Evolutionary conservation across 2,113 vertebrate genomes (phyloP).

Genomic region (Hymenochirus boettgeri): DNA sequence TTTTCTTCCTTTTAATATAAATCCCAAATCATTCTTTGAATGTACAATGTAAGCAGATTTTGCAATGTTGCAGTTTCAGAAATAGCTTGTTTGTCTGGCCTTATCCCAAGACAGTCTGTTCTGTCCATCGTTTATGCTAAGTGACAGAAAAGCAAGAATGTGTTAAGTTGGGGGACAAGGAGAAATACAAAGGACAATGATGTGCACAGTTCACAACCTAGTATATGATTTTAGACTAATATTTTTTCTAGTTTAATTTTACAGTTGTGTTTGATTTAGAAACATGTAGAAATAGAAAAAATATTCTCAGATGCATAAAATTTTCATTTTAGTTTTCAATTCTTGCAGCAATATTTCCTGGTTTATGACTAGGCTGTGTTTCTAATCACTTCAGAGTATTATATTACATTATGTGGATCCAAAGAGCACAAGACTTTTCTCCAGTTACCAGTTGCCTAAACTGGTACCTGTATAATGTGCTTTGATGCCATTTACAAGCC

Average conservation of each 20-base stretch:
- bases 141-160: constrained; percentile 1
- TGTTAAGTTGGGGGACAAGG: neutral
- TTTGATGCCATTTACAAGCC: constrained; percentile 22
- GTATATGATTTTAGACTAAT: neutral
- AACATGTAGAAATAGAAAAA: too few species aligned
- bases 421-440: neutral
- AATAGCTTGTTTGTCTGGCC: neutral
- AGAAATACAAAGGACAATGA: neutral
- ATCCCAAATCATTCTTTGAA: too few species aligned
- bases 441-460: constrained; percentile 13
- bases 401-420: neutral
- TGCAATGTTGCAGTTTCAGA: neutral
- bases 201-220: neutral
- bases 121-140: constrained; percentile 5
- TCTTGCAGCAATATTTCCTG: neutral
- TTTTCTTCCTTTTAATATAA: too few species aligned
- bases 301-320: neutral
- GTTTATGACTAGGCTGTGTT: constrained; percentile 6
- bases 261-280: too few species aligned
- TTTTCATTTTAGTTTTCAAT: neutral
- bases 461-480: constrained; percentile 4
- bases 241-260: neutral
- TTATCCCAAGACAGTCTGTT: neutral
- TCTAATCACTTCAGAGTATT: neutral
- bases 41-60: too few species aligned